phyloP scores from a whole-genome alignment of 2,113 vertebrate species.

The Tupaia tana region DNA sequence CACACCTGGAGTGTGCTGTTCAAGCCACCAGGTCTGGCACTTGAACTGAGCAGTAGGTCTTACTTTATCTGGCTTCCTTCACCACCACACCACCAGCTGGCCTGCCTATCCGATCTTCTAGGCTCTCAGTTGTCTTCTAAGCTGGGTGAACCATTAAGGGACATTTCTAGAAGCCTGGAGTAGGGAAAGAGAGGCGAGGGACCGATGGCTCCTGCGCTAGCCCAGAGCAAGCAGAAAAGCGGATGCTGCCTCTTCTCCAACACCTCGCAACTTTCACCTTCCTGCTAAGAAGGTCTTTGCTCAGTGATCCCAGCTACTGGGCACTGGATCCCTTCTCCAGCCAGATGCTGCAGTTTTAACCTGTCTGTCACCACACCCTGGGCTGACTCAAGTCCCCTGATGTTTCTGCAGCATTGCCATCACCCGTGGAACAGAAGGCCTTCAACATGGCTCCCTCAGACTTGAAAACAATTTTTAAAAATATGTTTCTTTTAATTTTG shows the following conservation, averaged over 20 bases:
- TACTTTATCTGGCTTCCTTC: too few relatives aligned
- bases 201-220: not conserved
- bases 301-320: not conserved
- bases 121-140: not conserved
- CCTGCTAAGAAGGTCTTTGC: not conserved
- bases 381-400: too few relatives aligned
- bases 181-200: not conserved
- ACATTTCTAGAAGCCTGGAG: not conserved
- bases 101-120: not conserved
- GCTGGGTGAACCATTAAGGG: not conserved
- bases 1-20: too few relatives aligned
- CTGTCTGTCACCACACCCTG: not conserved
- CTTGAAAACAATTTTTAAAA: not conserved
- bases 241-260: not conserved
- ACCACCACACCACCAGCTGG: too few relatives aligned
- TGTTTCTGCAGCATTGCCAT: not conserved
- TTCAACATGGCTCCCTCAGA: not conserved
- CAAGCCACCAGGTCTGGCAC: too few relatives aligned
- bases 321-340: not conserved
- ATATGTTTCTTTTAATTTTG: not conserved
- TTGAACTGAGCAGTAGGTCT: too few relatives aligned
- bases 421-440: not conserved
- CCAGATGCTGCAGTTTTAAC: not conserved
- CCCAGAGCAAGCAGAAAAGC: not conserved
- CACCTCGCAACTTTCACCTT: not conserved